Evolutionary conservation across 1,140 invertebrate species (phyloP).

Genomic region (Hylyphantes graminicola): DNA sequence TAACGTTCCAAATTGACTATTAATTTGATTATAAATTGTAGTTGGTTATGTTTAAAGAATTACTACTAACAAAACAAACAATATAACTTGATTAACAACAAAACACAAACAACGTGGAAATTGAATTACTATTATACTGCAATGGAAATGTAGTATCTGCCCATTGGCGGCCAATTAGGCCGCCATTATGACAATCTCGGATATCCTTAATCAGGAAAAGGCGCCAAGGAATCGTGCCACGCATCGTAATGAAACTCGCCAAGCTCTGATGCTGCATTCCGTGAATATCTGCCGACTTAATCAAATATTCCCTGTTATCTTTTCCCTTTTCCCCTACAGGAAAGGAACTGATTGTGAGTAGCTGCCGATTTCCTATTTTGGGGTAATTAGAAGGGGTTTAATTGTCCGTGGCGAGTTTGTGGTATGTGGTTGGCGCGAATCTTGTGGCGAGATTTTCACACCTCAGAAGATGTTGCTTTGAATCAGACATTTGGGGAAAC

Average conservation of each 20-base stretch:
- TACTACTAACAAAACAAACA: background rate
- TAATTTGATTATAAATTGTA: no score
- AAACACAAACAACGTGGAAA: background rate
- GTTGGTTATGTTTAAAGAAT: no score
- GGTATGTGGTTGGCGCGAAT: background rate
- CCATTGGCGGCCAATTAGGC: conserved; percentile 9
- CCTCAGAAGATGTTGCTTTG: no score
- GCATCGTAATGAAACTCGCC: background rate
- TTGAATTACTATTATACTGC: background rate
- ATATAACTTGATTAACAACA: background rate
- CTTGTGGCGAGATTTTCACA: background rate
- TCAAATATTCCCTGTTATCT: conserved; percentile 15
- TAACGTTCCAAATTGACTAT: no score
- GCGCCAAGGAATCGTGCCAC: background rate
- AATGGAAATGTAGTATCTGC: no score
- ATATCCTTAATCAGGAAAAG: conserved; percentile 38
- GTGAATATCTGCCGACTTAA: conserved; percentile 37
- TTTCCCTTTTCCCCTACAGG: background rate
- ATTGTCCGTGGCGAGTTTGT: background rate
- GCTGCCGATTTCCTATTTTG: conserved; percentile 37
- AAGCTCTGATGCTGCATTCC: background rate
- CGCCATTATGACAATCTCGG: conserved; percentile 41
- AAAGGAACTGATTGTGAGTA: conserved; percentile 26
- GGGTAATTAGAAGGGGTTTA: conserved; percentile 22
- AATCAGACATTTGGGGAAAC: no score